phyloP scores from a whole-genome alignment of 2,113 vertebrate species.

The Myotis brandtii region DNA sequence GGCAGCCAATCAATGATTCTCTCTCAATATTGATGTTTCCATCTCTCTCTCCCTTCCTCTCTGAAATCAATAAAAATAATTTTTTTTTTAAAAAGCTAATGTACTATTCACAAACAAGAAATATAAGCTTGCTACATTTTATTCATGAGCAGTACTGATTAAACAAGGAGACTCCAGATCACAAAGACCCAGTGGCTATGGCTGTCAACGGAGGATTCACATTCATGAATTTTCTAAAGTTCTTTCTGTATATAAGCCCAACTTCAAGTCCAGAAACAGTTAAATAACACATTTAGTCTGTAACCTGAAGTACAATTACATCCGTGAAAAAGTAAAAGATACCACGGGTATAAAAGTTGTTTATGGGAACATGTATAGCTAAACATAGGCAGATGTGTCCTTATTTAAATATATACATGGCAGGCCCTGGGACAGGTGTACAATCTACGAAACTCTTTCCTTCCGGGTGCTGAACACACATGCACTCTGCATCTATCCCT shows the following conservation, averaged over 20 bases:
- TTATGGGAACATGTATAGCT: not conserved
- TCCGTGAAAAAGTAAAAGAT: not conserved
- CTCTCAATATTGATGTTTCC: too few species aligned
- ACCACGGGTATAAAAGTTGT: not conserved
- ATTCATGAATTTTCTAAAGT: conserved; percentile 13
- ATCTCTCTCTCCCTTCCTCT: too few species aligned
- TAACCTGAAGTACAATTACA: not conserved
- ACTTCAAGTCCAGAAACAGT: conserved; percentile 32
- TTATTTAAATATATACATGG: not conserved
- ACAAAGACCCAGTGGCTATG: not conserved
- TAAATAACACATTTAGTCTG: not conserved
- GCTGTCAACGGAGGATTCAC: not conserved
- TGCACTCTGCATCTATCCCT: not conserved
- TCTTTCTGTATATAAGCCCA: conserved; percentile 31
- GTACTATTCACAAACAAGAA: not conserved
- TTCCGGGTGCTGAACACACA: not conserved
- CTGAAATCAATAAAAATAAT: too few species aligned
- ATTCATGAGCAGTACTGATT: not conserved
- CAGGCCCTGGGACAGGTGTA: not conserved
- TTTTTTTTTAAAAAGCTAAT: not conserved
- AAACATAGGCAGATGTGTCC: not conserved
- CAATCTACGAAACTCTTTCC: not conserved
- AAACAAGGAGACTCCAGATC: not conserved
- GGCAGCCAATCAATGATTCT: too few species aligned
- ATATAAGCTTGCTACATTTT: not conserved